Evolutionary conservation across 2,797 vertebrate genomes (phyloP).

Genomic region (Parauchenoglanis ngamensis): DNA sequence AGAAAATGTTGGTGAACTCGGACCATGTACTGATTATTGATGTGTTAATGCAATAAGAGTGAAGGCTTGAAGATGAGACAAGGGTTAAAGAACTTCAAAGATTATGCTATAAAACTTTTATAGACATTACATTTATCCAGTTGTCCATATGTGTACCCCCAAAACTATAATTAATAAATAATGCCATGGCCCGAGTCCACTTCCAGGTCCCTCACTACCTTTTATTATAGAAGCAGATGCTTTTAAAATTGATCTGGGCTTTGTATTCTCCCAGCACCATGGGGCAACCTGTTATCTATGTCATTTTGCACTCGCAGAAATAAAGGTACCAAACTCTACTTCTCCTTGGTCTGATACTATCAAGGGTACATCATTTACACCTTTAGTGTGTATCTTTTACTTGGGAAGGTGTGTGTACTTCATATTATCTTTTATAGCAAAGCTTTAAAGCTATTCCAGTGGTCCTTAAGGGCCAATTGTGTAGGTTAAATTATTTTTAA

Average conservation of each 20-base stretch:
- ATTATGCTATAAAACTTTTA: background rate
- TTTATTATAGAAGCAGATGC: constrained; percentile 17
- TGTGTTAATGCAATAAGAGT: background rate
- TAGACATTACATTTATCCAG: background rate
- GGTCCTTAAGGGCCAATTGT: background rate
- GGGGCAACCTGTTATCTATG: background rate
- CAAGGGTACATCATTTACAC: background rate
- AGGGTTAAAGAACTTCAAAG: background rate
- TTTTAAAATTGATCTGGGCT: background rate
- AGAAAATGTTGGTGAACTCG: background rate
- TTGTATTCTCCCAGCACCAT: constrained; percentile 11
- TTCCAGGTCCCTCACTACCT: background rate
- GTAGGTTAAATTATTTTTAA: background rate
- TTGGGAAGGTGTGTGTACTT: background rate
- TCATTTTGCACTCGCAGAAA: background rate
- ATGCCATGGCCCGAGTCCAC: background rate
- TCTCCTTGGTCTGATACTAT: background rate
- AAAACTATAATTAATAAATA: constrained; percentile 25
- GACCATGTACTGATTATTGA: background rate
- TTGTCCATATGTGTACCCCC: background rate
- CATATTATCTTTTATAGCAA: background rate
- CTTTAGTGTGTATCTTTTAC: too few species aligned
- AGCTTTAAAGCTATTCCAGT: background rate
- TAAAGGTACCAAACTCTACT: background rate
- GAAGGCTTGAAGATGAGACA: background rate